Evolutionary conservation across 2,888 invertebrate genomes (phyloP), one percentile per base, ranked within the genome.

Genomic region (Allygus modestus): DNA sequence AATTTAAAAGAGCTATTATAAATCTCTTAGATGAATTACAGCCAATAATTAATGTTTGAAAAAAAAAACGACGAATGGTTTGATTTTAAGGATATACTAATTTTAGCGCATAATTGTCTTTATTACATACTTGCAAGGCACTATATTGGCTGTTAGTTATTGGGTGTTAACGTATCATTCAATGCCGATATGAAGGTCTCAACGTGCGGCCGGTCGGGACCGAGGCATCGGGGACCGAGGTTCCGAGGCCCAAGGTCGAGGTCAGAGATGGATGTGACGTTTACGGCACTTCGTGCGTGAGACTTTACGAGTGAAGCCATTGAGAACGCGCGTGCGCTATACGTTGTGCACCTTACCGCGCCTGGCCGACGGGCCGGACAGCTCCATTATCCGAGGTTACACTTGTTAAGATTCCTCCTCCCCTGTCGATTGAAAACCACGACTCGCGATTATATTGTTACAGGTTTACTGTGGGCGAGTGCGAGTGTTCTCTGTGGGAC

Each of bases 341-440:
- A 65, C 65, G 65, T 65, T 65, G 65, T 28, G 65, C 28, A 65
- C 65, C 65, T 65, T 65, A 65, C 58, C 58, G 58, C 23, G 23
- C 23, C 58, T 23, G 23, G 20, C 23, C 23, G 58, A 58, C 65
- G 28, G 31, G 23, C 58, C 23, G 4, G 58, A 58, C 65, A 65
- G 31, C 65, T 65, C 65, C 65, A 65, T 65, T 65, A 65, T 15
- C 65, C 17, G 28, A 20, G 23, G 58, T 20, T 23, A 26, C 46
- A 58, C 58, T 58, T 58, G 58, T 58, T 58, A 26, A 58, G 58
- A 58, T 58, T 58, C 58, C 58, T 5, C 20, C 58, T 23, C 58
- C 58, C 23, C 23, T 17, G 28, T 17, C 65, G 28, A 31, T 28
- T 65, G 28, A 15, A 65, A 65, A 5, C 26, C 65, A 65, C 65